These are phyloP conservation scores for Salticus scenicus DNA, from an alignment of 2,888 invertebrate species.

Conservation along the genomic window DNA sequence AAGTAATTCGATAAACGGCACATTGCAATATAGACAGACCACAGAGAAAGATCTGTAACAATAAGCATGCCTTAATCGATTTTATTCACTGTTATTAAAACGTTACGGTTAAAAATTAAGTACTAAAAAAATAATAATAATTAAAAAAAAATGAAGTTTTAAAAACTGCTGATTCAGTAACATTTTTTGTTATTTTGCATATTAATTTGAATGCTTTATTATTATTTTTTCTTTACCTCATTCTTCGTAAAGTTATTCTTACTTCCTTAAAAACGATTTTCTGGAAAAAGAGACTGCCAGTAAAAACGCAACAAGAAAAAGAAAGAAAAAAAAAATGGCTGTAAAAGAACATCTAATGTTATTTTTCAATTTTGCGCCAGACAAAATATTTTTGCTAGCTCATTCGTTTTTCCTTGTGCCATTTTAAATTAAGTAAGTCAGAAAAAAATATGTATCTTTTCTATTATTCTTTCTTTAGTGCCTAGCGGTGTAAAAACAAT, in stretches of 20 bases:
- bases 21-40: too few relatives aligned
- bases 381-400: neutral
- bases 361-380: constrained; percentile 5
- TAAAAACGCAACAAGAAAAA: neutral
- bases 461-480: constrained; percentile 23
- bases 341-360: neutral
- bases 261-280: neutral
- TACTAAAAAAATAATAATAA: too few relatives aligned
- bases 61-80: too few relatives aligned
- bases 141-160: too few relatives aligned
- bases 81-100: too few relatives aligned
- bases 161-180: too few relatives aligned
- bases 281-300: neutral
- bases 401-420: neutral
- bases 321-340: neutral
- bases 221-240: too few relatives aligned
- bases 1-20: too few relatives aligned
- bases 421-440: neutral
- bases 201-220: too few relatives aligned
- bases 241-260: neutral
- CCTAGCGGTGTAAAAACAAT: neutral
- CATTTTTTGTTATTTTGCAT: too few relatives aligned
- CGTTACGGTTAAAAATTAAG: too few relatives aligned
- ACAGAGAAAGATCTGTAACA: too few relatives aligned
- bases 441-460: constrained; percentile 42